Evolutionary conservation across 2,797 vertebrate genomes (phyloP).

Genomic region (Tiaroga cobitis): DNA sequence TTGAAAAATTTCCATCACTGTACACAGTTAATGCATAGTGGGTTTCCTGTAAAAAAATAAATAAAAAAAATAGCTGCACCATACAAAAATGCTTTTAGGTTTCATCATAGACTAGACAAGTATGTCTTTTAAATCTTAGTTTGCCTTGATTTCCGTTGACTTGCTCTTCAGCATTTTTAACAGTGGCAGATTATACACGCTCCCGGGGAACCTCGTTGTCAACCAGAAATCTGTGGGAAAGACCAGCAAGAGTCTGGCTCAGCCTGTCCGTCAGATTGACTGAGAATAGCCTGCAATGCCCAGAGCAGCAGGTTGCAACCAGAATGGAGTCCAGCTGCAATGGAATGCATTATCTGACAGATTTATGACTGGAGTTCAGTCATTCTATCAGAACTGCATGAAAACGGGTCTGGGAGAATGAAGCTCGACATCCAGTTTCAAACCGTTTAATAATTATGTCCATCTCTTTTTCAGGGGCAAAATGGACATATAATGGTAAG

Average conservation of each 20-base stretch:
- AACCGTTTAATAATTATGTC: conserved; percentile 18
- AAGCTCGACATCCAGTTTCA: neutral
- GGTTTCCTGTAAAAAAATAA: neutral
- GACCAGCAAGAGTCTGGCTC: conserved; percentile 29
- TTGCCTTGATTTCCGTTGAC: neutral
- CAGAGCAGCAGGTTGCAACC: conserved; percentile 33
- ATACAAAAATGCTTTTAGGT: neutral
- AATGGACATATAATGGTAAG: conserved; percentile 81
- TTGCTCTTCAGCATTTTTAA: conserved; percentile 2
- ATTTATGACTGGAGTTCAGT: conserved; percentile 44
- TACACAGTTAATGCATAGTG: conserved; percentile 4
- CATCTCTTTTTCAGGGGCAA: conserved; percentile 71
- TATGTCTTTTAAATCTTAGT: neutral
- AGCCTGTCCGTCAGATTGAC: conserved; percentile 27
- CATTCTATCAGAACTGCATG: neutral
- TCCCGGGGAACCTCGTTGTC: neutral
- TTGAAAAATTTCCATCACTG: conserved; percentile 4
- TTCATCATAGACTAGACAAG: neutral
- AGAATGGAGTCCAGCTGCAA: conserved; percentile 11
- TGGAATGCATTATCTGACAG: conserved; percentile 54
- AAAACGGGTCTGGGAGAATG: neutral
- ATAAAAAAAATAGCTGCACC: neutral
- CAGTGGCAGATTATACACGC: neutral
- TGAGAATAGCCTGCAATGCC: conserved; percentile 25
- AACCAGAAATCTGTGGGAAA: conserved; percentile 19